Base-by-base conservation (phyloP, 2,888 invertebrate genomes). In the Drosophila histrio region DNA sequence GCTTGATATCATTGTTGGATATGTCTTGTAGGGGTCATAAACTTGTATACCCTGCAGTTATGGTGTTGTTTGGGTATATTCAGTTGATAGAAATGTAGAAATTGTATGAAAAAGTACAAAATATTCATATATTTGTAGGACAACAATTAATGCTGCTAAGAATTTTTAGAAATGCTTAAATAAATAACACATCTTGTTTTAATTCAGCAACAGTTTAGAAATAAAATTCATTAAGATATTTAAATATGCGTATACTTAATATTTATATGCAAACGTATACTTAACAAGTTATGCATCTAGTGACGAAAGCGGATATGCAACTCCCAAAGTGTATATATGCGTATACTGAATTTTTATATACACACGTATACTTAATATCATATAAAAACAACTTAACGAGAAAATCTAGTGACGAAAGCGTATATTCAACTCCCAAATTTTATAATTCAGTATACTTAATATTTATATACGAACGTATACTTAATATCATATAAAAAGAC, bases 1-100 rank as follows among this genome's bases (percentile, higher is more conserved):
- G 54, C 13, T 36, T 17, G 24, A 66, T 66, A 47, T 32, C 52
- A 57, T 21, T 66, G 52, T 26, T 67, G 17, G 26, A 44, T 21
- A 26, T 26, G 28, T 34, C 32, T 36, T 9, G 1, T 22, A 58
- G 41, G 39, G 11, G 2, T 9, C 15, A 50, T 46, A 50, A 46
- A 39, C 46, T 34, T 22, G n/a, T 22, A 46, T 46, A 54, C 30
- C 17, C 28, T 32, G 21, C 13, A 11, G n/a, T 13, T 21, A 3
- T 8, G 11, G 0, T 1, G 4, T 1, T 9, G 0, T 1, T 0
- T 0, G 15, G 47, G 17, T 13, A 7, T 49, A 36, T 36, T 15
- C 2, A 41, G 17, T 11, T 22, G 9, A 30, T 21, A 21, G 9
- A 8, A 6, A 26, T 13, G 19, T 11, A n/a, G 17, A 8, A 17